Evolutionary conservation across 2,888 invertebrate species (phyloP).

Genomic region (Cryptus armator): DNA sequence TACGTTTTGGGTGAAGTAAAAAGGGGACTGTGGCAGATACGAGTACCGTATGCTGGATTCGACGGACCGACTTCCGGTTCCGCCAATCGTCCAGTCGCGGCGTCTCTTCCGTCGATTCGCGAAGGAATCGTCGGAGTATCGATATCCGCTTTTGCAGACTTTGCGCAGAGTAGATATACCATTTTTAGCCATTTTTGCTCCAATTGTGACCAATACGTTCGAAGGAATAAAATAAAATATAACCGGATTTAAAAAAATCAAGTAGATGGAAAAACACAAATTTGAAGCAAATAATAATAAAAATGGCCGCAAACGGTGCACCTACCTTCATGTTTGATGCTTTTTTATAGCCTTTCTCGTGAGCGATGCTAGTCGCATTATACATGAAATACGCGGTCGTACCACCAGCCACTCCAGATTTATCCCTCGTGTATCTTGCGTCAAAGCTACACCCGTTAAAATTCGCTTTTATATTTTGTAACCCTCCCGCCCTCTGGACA

Average conservation of each 20-base stretch:
- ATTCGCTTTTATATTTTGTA: conserved; percentile 7
- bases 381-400: not conserved
- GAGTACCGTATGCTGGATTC: not conserved
- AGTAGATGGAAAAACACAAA: no score
- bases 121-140: conserved; percentile 26
- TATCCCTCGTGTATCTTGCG: not conserved
- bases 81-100: not conserved
- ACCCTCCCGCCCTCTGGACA: not conserved
- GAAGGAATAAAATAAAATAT: no score
- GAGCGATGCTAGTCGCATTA: not conserved
- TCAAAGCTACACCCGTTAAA: conserved; percentile 6
- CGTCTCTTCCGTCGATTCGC: not conserved
- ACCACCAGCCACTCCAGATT: not conserved
- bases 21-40: not conserved
- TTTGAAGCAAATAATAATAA: no score
- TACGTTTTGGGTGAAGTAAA: not conserved
- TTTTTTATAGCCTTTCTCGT: not conserved
- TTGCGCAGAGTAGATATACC: not conserved
- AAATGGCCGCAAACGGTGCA: no score
- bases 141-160: conserved; percentile 5
- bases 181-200: not conserved
- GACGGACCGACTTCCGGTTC: conserved; percentile 33
- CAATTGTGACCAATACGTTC: no score
- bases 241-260: no score
- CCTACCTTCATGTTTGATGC: no score